Evolutionary conservation across 2,888 invertebrate genomes (phyloP).

Genomic region (Parasteatoda lunata): DNA sequence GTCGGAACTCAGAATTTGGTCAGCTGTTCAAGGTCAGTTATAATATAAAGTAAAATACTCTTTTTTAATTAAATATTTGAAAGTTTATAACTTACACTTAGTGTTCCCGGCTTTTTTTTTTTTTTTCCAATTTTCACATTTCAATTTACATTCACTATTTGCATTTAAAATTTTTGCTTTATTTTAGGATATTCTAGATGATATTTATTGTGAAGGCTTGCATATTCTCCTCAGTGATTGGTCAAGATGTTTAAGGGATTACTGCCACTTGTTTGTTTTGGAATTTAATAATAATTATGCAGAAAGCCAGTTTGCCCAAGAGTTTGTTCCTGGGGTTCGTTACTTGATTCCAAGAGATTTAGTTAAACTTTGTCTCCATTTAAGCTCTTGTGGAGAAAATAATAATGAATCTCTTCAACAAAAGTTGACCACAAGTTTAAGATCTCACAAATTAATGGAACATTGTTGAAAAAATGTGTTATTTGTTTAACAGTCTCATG

Average conservation of each 20-base stretch:
- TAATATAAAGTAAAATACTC: too few relatives aligned
- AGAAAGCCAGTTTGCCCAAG: neutral
- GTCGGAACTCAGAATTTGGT: too few relatives aligned
- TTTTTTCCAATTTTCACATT: too few relatives aligned
- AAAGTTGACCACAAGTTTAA: neutral
- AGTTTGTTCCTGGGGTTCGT: neutral
- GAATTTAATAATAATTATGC: neutral
- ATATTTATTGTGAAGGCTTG: neutral
- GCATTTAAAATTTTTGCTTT: too few relatives aligned
- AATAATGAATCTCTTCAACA: neutral
- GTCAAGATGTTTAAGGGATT: neutral
- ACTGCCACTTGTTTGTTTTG: neutral
- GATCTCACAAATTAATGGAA: neutral
- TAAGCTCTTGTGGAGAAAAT: neutral
- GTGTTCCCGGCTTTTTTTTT: too few relatives aligned
- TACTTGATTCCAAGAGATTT: conserved; percentile 9
- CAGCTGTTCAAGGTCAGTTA: too few relatives aligned
- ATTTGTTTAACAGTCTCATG: too few relatives aligned
- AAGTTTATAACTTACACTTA: too few relatives aligned
- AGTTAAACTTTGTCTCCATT: conserved; percentile 6
- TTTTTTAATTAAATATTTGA: too few relatives aligned
- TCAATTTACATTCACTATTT: too few relatives aligned
- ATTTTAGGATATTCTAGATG: too few relatives aligned
- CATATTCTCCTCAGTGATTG: neutral
- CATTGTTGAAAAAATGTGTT: too few relatives aligned